These are phyloP conservation scores for Coreoperca whiteheadi DNA, from an alignment of 2,113 vertebrate species.

Conservation along the genomic window DNA sequence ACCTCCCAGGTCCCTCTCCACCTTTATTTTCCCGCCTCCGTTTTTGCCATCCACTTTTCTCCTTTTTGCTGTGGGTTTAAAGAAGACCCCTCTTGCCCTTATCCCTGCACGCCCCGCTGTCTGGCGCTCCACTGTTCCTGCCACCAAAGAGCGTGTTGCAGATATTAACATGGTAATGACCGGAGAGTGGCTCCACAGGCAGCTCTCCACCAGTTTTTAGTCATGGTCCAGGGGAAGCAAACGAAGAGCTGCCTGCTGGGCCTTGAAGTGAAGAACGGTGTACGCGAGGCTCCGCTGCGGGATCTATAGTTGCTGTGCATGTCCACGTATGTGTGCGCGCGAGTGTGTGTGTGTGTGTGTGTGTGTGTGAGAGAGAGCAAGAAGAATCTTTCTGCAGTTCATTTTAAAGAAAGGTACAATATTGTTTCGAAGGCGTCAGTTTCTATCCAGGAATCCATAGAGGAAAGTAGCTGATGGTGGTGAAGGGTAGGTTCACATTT, in stretches of 20 bases:
- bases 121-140: background rate
- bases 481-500: too few species aligned
- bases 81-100: slow-evolving; percentile 11
- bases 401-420: background rate
- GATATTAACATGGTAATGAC: slow-evolving; percentile 71
- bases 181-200: slow-evolving; percentile 53
- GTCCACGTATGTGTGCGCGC: too few species aligned
- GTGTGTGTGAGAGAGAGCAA: background rate
- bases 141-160: slow-evolving; percentile 49
- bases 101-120: slow-evolving; percentile 17
- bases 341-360: background rate
- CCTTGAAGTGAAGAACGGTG: slow-evolving; percentile 48
- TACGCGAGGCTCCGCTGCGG: slow-evolving; percentile 9
- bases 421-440: background rate
- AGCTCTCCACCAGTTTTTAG: slow-evolving; percentile 54
- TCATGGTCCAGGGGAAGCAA: slow-evolving; percentile 49
- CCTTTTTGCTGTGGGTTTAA: slow-evolving; percentile 4
- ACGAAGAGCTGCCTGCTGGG: slow-evolving; percentile 70
- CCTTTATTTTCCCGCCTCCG: background rate
- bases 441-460: background rate
- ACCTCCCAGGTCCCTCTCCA: background rate
- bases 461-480: background rate
- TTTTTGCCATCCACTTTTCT: slow-evolving; percentile 5
- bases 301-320: background rate
- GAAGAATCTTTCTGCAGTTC: background rate